Evolutionary conservation across 2,113 vertebrate genomes (phyloP).

Genomic region (Dipodomys merriami): DNA sequence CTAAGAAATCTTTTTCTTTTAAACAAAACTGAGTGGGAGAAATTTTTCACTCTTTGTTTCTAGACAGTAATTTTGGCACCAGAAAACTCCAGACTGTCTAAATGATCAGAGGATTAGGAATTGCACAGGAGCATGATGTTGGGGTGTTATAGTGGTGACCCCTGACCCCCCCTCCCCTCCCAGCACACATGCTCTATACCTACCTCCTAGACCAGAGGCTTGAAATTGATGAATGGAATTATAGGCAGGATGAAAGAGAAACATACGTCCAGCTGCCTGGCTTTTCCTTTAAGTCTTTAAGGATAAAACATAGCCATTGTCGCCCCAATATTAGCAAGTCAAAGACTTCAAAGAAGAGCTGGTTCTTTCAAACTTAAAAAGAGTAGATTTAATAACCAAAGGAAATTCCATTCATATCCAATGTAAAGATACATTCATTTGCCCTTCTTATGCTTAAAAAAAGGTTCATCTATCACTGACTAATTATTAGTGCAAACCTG

Average conservation of each 20-base stretch:
- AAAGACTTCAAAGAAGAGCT: slow-evolving; percentile 63
- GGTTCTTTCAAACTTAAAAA: background rate
- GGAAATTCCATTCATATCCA: background rate
- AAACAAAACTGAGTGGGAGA: slow-evolving; percentile 47
- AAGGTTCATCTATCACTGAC: background rate
- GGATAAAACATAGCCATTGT: background rate
- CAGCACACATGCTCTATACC: background rate
- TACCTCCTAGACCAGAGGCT: background rate
- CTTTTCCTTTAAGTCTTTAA: background rate
- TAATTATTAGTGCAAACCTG: slow-evolving; percentile 49
- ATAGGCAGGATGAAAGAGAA: background rate
- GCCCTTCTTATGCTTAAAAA: slow-evolving; percentile 23
- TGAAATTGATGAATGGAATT: background rate
- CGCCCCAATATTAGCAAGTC: background rate
- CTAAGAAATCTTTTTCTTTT: slow-evolving; percentile 73
- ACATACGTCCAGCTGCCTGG: background rate
- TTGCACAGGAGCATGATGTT: accelerated
- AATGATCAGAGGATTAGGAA: background rate
- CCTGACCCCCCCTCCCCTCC: accelerated
- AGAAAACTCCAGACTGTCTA: slow-evolving; percentile 36
- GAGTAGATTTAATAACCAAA: slow-evolving; percentile 63
- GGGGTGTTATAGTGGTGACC: background rate
- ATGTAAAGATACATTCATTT: slow-evolving; percentile 17
- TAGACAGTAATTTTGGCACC: slow-evolving; percentile 69
- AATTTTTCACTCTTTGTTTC: slow-evolving; percentile 61